A percentile compares a stretch with the other conserved stretches of the same genome.
These are phyloP conservation scores for Tenebrio molitor DNA, from an alignment of 1,140 invertebrate genomes.

Conservation along the genomic window DNA sequence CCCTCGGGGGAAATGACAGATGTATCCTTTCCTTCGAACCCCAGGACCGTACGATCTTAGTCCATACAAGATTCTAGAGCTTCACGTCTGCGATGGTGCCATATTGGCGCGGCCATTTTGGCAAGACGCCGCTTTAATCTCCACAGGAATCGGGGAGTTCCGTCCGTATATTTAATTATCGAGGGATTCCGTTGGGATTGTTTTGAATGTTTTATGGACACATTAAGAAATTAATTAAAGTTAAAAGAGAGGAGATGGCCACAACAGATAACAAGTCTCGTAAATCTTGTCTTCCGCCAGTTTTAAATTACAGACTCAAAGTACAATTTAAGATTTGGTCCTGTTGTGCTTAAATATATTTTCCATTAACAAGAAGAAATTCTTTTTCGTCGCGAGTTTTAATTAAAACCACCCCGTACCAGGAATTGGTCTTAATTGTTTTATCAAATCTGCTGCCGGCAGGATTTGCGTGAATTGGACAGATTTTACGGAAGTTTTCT, in stretches of 20 bases:
- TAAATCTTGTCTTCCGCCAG: slow-evolving; percentile 5
- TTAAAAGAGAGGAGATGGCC: slow-evolving; percentile 28
- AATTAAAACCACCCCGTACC: too few species aligned
- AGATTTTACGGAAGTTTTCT: too few species aligned
- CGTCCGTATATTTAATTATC: slow-evolving; percentile 20
- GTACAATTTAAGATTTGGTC: slow-evolving; percentile 2
- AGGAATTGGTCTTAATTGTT: too few species aligned
- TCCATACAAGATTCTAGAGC: too few species aligned
- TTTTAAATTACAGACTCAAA: not conserved
- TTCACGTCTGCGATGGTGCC: too few species aligned
- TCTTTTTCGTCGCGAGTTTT: not conserved
- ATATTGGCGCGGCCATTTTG: too few species aligned
- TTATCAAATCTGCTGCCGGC: too few species aligned
- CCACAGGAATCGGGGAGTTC: not conserved
- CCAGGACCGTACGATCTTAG: too few species aligned
- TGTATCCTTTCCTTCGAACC: too few species aligned
- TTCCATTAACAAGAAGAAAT: not conserved
- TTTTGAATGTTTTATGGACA: slow-evolving; percentile 23
- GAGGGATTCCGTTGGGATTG: slow-evolving; percentile 4
- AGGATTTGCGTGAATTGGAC: too few species aligned
- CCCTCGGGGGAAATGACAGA: too few species aligned
- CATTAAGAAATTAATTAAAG: slow-evolving; percentile 36
- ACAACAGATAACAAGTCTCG: slow-evolving; percentile 31
- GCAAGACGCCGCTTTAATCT: not conserved
- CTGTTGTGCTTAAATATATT: slow-evolving; percentile 7